Evolutionary conservation across 2,888 invertebrate species (phyloP).

Genomic region (Lysandra coridon): DNA sequence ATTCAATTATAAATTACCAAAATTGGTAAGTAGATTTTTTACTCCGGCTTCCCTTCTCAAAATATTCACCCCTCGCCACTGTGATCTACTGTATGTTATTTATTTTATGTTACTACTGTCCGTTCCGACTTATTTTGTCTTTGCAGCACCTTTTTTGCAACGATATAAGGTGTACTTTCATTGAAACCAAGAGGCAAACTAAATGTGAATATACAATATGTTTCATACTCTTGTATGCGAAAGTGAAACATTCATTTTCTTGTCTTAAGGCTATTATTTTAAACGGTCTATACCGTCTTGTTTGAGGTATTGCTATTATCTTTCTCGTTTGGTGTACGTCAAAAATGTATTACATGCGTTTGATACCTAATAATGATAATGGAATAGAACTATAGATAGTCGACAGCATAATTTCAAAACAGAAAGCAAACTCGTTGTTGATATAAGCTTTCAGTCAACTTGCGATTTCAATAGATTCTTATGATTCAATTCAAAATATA

Average conservation of each 20-base stretch:
- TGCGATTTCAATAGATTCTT: neutral
- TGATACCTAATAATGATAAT: neutral
- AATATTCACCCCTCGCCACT: no score
- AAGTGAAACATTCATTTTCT: conserved; percentile 9
- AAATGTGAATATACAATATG: neutral
- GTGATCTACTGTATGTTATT: neutral
- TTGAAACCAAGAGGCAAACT: neutral
- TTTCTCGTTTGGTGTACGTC: conserved; percentile 4
- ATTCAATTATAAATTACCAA: no score
- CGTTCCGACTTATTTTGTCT: neutral
- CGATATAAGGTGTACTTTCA: neutral
- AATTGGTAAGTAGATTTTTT: no score
- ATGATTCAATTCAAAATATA: no score
- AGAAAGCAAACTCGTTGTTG: neutral
- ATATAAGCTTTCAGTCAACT: neutral
- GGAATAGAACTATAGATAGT: neutral
- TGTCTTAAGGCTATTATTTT: neutral
- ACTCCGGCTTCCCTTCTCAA: no score
- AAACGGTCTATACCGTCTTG: neutral
- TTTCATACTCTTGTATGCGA: neutral
- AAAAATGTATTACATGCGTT: neutral
- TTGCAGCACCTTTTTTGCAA: neutral
- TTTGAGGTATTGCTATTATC: neutral
- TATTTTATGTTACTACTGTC: neutral
- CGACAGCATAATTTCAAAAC: neutral